These are phyloP conservation scores for Pomacea maculata DNA, from an alignment of 1,140 invertebrate species.

Conservation along the genomic window DNA sequence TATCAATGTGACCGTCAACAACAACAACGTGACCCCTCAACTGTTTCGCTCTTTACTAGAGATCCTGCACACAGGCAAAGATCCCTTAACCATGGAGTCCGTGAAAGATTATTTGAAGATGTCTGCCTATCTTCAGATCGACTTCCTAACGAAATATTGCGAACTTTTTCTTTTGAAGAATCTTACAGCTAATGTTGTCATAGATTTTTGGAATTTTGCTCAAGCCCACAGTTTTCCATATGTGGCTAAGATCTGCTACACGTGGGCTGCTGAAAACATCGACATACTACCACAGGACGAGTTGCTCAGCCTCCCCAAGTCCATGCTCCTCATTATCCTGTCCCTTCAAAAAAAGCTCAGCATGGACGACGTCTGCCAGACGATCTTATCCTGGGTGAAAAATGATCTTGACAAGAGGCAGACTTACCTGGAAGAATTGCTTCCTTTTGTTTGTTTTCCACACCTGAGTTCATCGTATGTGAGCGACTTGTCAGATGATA, in stretches of 20 bases:
- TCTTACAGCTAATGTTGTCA: neutral
- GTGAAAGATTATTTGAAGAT: neutral
- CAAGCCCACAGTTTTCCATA: neutral
- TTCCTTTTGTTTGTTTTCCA: conserved; percentile 9
- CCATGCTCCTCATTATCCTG: conserved; percentile 5
- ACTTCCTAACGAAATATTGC: conserved; percentile 8
- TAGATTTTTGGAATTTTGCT: conserved; percentile 1
- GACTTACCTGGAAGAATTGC: neutral
- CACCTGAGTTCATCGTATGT: neutral
- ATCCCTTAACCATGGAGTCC: neutral
- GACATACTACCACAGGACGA: neutral
- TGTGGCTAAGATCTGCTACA: neutral
- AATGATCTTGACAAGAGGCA: neutral
- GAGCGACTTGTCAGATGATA: neutral
- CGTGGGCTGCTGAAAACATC: neutral
- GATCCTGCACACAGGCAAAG: conserved; percentile 2
- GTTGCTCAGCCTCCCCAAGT: conserved; percentile 2
- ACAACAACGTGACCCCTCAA: neutral
- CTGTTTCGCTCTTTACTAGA: conserved; percentile 2
- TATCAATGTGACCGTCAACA: neutral
- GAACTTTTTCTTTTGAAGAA: neutral
- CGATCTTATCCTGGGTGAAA: conserved; percentile 14
- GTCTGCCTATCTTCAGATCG: conserved; percentile 10
- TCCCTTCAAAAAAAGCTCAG: neutral
- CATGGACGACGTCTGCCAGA: conserved; percentile 2